A percentile compares a stretch with the other conserved stretches of the same genome.
These are phyloP conservation scores for Germaria angustata DNA, from an alignment of 2,888 invertebrate genomes.

Conservation along the genomic window DNA sequence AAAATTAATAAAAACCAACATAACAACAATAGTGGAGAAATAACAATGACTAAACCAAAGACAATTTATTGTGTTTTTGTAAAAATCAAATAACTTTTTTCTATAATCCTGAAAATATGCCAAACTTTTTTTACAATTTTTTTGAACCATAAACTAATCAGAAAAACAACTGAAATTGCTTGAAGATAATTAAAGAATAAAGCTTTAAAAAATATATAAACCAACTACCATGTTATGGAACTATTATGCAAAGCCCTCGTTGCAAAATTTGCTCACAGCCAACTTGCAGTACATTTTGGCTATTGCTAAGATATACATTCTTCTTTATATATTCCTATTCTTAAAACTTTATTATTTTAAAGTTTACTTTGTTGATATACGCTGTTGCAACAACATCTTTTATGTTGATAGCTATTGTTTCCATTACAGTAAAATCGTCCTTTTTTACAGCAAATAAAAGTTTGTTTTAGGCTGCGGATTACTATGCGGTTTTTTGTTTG, in stretches of 20 bases:
- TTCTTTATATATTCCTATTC: neutral
- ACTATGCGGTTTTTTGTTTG: neutral
- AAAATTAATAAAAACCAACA: neutral
- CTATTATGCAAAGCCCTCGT: conserved; percentile 10
- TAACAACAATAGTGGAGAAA: conserved; percentile 1
- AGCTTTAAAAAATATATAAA: neutral
- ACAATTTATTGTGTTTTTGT: neutral
- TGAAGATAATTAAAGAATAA: conserved; percentile 43
- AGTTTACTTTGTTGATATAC: conserved; percentile 13
- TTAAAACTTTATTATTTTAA: conserved; percentile 11
- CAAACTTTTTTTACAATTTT: conserved; percentile 4
- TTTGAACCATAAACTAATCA: conserved; percentile 18
- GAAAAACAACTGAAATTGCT: neutral
- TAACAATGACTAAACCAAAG: conserved; percentile 44
- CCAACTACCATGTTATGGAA: conserved; percentile 25
- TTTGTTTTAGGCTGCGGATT: conserved; percentile 15
- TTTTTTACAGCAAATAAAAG: neutral
- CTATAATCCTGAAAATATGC: conserved; percentile 50
- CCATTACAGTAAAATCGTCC: neutral
- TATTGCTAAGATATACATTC: neutral
- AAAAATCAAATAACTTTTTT: neutral
- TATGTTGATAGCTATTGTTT: neutral
- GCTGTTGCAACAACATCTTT: conserved; percentile 23
- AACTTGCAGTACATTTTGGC: neutral
- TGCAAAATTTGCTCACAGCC: neutral